These are phyloP conservation scores for Synodontis membranacea DNA, from an alignment of 2,113 vertebrate genomes.

Conservation along the genomic window DNA sequence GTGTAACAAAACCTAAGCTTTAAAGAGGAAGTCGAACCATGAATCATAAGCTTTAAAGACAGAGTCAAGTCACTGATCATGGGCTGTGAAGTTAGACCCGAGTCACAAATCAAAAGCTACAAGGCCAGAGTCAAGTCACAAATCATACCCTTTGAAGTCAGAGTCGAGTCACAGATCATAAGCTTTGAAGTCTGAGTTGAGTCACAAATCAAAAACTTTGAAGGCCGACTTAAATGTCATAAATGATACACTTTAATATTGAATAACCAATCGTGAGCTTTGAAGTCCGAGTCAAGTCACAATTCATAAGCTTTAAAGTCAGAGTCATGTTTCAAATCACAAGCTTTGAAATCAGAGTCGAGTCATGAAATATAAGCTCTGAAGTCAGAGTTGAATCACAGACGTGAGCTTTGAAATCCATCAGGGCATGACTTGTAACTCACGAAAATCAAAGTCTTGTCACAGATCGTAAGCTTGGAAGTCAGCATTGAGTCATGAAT, in stretches of 20 bases:
- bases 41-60: background rate
- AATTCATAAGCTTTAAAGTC: background rate
- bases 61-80: background rate
- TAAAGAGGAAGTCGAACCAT: background rate
- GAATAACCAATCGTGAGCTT: background rate
- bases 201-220: background rate
- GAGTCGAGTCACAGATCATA: background rate
- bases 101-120: background rate
- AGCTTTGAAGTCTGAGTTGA: background rate
- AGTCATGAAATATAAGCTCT: background rate
- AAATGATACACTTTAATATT: background rate
- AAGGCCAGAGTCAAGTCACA: background rate
- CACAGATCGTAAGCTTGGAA: background rate
- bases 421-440: background rate
- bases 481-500: background rate
- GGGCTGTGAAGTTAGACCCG: background rate
- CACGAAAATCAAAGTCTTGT: no score
- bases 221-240: background rate
- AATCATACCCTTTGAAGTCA: background rate
- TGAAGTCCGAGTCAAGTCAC: background rate
- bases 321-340: background rate
- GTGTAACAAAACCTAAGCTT: background rate
- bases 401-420: background rate
- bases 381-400: background rate
- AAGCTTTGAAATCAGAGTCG: background rate